These are phyloP conservation scores for Embidobia sp. DNA, from an alignment of 2,888 invertebrate genomes.

Conservation along the genomic window DNA sequence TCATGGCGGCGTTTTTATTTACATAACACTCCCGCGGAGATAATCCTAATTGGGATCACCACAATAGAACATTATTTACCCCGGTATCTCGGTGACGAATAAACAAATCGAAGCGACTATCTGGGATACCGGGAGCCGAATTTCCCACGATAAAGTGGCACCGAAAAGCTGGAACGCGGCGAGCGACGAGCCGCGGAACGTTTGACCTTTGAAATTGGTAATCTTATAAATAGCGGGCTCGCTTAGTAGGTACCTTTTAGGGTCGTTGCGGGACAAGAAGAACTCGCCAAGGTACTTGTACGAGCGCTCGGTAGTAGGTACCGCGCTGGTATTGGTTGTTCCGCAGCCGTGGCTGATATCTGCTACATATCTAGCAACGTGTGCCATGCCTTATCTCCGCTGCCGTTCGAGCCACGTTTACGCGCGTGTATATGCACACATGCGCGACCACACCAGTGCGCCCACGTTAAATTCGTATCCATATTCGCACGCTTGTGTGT, in stretches of 20 bases:
- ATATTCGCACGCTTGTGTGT: neutral
- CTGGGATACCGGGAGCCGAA: no score
- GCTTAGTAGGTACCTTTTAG: slow-evolving; percentile 55
- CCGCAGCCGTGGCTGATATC: slow-evolving; percentile 72
- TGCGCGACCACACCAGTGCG: neutral
- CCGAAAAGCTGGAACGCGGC: slow-evolving; percentile 18
- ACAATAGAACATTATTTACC: neutral
- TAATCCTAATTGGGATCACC: no score
- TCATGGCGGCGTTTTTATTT: no score
- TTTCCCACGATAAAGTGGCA: neutral
- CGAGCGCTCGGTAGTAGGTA: slow-evolving; percentile 51
- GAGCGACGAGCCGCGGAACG: slow-evolving; percentile 25
- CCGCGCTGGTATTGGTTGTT: slow-evolving; percentile 59
- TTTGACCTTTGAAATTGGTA: slow-evolving; percentile 60
- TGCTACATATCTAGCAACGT: slow-evolving; percentile 80
- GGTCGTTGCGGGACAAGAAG: slow-evolving; percentile 54
- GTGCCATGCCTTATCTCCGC: slow-evolving; percentile 79
- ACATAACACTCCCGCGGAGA: no score
- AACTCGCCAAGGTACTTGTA: slow-evolving; percentile 58
- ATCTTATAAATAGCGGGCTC: slow-evolving; percentile 56
- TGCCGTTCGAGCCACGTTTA: slow-evolving; percentile 70
- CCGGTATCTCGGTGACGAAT: no score
- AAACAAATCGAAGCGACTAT: no score
- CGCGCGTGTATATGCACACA: slow-evolving; percentile 33
- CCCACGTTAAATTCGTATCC: no score